A percentile compares a stretch with the other conserved stretches of the same genome.
Conservation (phyloP, 2,888 invertebrate species). For the Plagiodera versicolora region DNA sequence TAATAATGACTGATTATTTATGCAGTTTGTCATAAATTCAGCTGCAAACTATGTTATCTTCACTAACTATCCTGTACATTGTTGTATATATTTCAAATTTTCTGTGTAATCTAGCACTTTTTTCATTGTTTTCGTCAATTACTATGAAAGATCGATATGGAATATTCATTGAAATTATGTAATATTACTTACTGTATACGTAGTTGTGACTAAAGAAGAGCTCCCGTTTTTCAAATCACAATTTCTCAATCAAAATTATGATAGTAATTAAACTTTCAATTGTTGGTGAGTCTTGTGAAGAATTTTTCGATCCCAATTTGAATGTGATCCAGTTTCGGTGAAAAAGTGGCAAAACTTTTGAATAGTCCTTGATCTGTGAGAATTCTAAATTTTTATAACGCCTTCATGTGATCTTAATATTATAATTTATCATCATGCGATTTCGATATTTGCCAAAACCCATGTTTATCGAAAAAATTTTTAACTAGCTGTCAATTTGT, state of each 20-base stretch:
- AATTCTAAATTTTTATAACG: too few relatives aligned
- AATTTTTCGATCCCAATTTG: neutral
- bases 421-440: too few relatives aligned
- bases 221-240: neutral
- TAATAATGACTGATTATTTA: slow-evolving; percentile 3
- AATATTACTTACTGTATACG: neutral
- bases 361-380: too few relatives aligned
- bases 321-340: neutral
- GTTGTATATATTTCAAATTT: slow-evolving; percentile 36
- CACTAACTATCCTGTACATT: slow-evolving; percentile 36
- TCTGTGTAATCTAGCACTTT: slow-evolving; percentile 24
- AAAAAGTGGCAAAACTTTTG: too few relatives aligned
- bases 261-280: neutral
- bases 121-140: slow-evolving; percentile 1
- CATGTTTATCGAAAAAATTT: too few relatives aligned
- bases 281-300: neutral
- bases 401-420: too few relatives aligned
- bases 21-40: slow-evolving; percentile 24
- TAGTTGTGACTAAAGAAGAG: neutral
- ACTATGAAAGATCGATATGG: neutral
- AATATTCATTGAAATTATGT: neutral
- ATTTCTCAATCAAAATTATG: neutral
- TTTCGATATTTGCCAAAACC: too few relatives aligned
- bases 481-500: too few relatives aligned
- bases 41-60: slow-evolving; percentile 29